Percentiles rank a stretch among this genome's conserved stretches.
Conservation (phyloP, 2,888 invertebrate species). For the Cerastoderma edule region DNA sequence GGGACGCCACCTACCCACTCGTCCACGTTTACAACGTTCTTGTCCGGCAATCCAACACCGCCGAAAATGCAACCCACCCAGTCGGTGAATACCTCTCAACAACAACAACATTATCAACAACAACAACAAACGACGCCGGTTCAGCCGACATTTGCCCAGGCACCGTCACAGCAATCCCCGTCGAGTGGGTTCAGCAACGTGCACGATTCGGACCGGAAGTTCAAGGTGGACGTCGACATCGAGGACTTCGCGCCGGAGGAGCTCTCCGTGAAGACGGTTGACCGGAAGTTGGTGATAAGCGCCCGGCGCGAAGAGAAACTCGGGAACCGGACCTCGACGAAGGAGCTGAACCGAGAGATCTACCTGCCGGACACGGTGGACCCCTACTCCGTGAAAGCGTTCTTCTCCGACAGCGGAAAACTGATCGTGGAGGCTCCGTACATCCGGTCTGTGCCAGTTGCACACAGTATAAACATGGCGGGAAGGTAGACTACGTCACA, state of each 20-base stretch:
- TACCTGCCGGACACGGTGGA: constrained; percentile 82
- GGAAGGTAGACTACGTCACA: constrained; percentile 46
- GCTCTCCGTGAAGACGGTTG: constrained; percentile 81
- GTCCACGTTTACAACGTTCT: constrained; percentile 68
- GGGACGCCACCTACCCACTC: constrained; percentile 61
- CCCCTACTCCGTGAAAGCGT: constrained; percentile 81
- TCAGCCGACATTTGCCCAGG: constrained; percentile 28
- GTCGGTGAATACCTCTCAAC: constrained; percentile 20
- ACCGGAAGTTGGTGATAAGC: constrained; percentile 77
- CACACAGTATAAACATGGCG: constrained; percentile 30
- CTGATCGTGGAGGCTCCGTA: constrained; percentile 82
- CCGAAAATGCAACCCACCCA: constrained; percentile 36
- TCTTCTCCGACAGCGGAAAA: constrained; percentile 81
- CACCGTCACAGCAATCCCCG: constrained; percentile 18
- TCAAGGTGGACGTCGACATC: constrained; percentile 80
- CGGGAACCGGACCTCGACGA: constrained; percentile 79
- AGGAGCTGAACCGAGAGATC: constrained; percentile 81
- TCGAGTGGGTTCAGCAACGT: constrained; percentile 62
- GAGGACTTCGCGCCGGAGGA: constrained; percentile 83
- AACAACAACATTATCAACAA: constrained; percentile 16
- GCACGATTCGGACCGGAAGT: constrained; percentile 73
- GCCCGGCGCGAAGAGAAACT: constrained; percentile 80
- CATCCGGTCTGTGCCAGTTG: constrained; percentile 55
- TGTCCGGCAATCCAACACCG: constrained; percentile 58
- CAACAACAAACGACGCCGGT: constrained; percentile 26